These are phyloP conservation scores for Apogon talboti DNA, from an alignment of 2,797 vertebrate species.

Conservation along the genomic window DNA sequence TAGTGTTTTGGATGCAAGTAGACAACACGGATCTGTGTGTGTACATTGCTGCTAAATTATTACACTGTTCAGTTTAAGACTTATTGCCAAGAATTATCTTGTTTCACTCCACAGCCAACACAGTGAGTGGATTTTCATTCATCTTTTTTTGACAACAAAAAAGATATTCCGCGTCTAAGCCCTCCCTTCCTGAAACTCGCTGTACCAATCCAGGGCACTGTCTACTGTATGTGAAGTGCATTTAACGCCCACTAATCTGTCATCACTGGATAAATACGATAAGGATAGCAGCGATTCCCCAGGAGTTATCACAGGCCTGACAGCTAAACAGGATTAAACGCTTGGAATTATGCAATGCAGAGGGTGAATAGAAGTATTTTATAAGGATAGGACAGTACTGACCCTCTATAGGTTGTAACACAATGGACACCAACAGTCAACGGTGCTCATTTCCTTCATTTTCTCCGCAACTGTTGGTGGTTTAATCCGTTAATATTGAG, in stretches of 20 bases:
- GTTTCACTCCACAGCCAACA: conserved; percentile 45
- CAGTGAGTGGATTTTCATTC: conserved; percentile 61
- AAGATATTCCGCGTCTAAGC: conserved; percentile 29
- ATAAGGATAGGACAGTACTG: conserved; percentile 29
- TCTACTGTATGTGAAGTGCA: conserved; percentile 73
- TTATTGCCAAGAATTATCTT: conserved; percentile 53
- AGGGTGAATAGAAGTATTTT: conserved; percentile 45
- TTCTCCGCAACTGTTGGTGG: conserved; percentile 5
- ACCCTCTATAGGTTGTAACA: conserved; percentile 11
- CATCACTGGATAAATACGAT: conserved; percentile 81
- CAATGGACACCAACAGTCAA: neutral
- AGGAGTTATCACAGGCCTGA: conserved; percentile 68
- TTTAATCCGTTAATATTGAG: conserved; percentile 17
- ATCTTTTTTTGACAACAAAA: conserved; percentile 53
- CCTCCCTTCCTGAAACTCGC: conserved; percentile 44
- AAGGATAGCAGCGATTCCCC: conserved; percentile 69
- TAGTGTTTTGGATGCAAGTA: conserved; percentile 12
- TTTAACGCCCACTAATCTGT: conserved; percentile 79
- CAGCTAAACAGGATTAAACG: conserved; percentile 77
- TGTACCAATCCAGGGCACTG: conserved; percentile 55
- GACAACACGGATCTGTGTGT: neutral
- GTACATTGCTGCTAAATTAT: conserved; percentile 42
- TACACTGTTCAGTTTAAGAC: conserved; percentile 50
- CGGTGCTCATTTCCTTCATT: conserved; percentile 3
- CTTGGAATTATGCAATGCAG: conserved; percentile 62